phyloP scores from a whole-genome alignment of 1,140 invertebrate species.

The Holotrichia oblita region DNA sequence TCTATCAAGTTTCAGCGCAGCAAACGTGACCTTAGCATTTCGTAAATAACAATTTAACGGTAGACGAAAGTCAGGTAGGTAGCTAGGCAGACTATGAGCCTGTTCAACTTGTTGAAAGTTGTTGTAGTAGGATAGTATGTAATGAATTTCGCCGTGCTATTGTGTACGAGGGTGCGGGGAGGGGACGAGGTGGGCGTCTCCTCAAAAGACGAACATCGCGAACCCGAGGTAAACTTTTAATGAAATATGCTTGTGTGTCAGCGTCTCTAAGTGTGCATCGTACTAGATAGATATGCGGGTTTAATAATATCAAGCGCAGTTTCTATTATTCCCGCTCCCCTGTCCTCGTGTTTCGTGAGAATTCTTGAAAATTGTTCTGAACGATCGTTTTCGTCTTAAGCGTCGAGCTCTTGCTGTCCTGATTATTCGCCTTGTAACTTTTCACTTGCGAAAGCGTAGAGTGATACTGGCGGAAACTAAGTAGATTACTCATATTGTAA shows the following conservation, averaged over 20 bases:
- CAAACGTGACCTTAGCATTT: not conserved
- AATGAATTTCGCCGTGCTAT: not conserved
- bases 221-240: not conserved
- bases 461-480: too few species aligned
- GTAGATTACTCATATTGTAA: too few species aligned
- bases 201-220: not conserved
- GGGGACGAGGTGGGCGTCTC: not conserved
- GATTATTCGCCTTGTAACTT: too few species aligned
- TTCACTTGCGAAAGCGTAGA: too few species aligned
- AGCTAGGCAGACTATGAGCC: too few species aligned
- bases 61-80: not conserved
- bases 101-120: not conserved
- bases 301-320: not conserved
- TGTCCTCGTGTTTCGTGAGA: too few species aligned
- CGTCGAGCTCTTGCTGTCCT: too few species aligned
- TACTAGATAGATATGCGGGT: not conserved
- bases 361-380: too few species aligned
- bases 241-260: not conserved
- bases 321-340: too few species aligned
- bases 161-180: not conserved
- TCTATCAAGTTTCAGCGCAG: constrained; percentile 9
- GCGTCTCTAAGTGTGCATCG: not conserved
- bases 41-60: constrained; percentile 4
- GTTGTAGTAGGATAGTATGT: not conserved
- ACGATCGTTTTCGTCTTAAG: too few species aligned